These are phyloP conservation scores for Temnothorax rugatulus DNA, from an alignment of 2,888 invertebrate species.

Conservation along the genomic window DNA sequence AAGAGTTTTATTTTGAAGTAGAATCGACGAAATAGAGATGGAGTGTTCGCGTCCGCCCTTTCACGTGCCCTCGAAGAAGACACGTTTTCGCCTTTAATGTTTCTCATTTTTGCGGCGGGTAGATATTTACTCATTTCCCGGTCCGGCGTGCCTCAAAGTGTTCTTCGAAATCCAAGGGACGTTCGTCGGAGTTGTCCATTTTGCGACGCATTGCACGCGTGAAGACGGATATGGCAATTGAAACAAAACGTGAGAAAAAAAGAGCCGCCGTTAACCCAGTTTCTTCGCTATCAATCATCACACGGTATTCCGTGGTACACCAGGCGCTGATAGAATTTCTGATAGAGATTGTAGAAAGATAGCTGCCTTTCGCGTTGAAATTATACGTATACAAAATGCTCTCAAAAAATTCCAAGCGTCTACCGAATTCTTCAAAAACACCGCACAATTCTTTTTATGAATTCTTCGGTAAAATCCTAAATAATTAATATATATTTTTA, in stretches of 20 bases:
- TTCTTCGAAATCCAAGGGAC: constrained; percentile 17
- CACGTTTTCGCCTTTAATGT: constrained; percentile 40
- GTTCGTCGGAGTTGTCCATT: constrained; percentile 24
- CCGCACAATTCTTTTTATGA: not conserved
- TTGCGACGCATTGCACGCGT: constrained; percentile 13
- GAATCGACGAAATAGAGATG: constrained; percentile 1
- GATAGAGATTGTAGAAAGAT: constrained; percentile 59
- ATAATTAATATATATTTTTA: not conserved
- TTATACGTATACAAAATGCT: constrained; percentile 39
- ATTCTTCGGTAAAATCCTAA: not conserved
- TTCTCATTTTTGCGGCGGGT: not conserved
- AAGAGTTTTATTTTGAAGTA: not conserved
- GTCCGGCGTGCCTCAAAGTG: constrained; percentile 22
- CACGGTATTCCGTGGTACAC: constrained; percentile 33
- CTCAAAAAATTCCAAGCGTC: not conserved
- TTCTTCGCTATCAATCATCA: constrained; percentile 69
- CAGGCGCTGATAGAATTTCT: constrained; percentile 62
- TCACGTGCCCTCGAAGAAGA: constrained; percentile 6
- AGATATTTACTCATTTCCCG: constrained; percentile 32
- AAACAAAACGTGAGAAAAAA: constrained; percentile 53
- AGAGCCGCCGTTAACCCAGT: constrained; percentile 59
- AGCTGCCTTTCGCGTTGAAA: constrained; percentile 20
- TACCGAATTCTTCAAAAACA: not conserved
- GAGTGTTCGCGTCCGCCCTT: not conserved
- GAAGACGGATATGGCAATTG: constrained; percentile 28